A percentile compares a stretch with the other conserved stretches of the same genome.
Evolutionary conservation across 2,888 invertebrate species (phyloP).

Genomic region (Nebria salina): DNA sequence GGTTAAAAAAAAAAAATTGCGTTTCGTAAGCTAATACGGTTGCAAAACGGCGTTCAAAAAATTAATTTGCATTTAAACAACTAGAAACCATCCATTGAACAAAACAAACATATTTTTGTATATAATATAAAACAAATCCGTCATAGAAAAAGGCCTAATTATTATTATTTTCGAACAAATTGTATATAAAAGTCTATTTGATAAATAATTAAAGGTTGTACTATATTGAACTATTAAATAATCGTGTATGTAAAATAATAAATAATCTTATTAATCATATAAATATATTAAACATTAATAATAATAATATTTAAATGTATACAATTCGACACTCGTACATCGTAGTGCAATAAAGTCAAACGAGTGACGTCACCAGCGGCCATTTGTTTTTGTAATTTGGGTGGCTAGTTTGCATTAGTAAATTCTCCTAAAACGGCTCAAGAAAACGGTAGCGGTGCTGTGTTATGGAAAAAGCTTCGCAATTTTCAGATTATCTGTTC

Average conservation of each 20-base stretch:
- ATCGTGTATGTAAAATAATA: not conserved
- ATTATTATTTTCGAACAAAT: not conserved
- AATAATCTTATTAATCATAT: not conserved
- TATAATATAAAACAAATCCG: not conserved
- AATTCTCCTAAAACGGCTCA: constrained; percentile 35
- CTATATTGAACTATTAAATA: not conserved
- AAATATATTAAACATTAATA: not conserved
- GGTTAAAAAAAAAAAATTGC: not conserved
- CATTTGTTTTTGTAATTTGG: not conserved
- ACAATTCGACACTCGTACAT: not conserved
- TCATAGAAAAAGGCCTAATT: not conserved
- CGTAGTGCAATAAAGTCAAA: not conserved
- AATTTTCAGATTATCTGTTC: constrained; percentile 81
- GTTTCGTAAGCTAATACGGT: not conserved
- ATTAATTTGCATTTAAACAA: not conserved
- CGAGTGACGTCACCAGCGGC: not conserved
- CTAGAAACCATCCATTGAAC: not conserved
- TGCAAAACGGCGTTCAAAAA: not conserved
- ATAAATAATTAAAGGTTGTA: too few relatives aligned
- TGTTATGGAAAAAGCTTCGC: constrained; percentile 43
- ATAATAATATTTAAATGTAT: not conserved
- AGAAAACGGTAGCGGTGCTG: constrained; percentile 20
- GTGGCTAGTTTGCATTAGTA: not conserved
- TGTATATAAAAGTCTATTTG: too few relatives aligned
- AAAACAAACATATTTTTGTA: not conserved